Base-by-base conservation (phyloP, 2,888 invertebrate genomes). In the Dolomedes plantarius region DNA sequence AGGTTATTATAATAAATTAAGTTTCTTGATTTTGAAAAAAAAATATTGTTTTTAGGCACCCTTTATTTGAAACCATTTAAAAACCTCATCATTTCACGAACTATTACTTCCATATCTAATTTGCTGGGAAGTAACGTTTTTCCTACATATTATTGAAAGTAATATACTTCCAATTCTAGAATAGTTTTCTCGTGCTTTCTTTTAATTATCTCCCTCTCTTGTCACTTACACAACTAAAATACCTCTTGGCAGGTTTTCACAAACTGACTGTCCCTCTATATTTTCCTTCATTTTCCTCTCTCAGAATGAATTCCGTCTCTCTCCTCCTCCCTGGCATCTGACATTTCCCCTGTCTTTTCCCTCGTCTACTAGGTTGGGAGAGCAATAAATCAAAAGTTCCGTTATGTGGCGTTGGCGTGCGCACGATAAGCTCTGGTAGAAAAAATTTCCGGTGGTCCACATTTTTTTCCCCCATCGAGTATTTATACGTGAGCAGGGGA, bases 371-470 rank as follows among this genome's bases (percentile, higher is more conserved):
- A 19, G 19, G 23, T 23, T 56, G 32, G 65, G 76, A 31, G 71
- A 32, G 83, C 56, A 77, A 85, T 85, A 85, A 85, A 85, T 85
- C 83, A 85, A 73, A 68, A 27, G 73, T 36, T 56, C 65, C 39
- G 83, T 77, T 83, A 56, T 56, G 56, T 56, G 23, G 67, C 67
- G 67, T 67, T 67, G 67, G 67, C 67, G 67, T 56, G 2, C 3
- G 23, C 3, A 11, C 3, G 19, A 56, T 56, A 56, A 56, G 5
- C 19, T 3, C 1, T 3, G 23, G 23, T 3, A 56, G 56, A 56
- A 56, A 56, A 56, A 56, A 56, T 46, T 46, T 56, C 56, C 56
- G 19, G 56, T 56, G 56, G 56, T 56, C 56, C 23, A 56, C 19
- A 23, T 56, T 23, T 23, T 23, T 56, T 23, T 56, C 23, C 23